Base-by-base conservation (phyloP, 2,113 vertebrate species). In the Tilapia sparmanii region DNA sequence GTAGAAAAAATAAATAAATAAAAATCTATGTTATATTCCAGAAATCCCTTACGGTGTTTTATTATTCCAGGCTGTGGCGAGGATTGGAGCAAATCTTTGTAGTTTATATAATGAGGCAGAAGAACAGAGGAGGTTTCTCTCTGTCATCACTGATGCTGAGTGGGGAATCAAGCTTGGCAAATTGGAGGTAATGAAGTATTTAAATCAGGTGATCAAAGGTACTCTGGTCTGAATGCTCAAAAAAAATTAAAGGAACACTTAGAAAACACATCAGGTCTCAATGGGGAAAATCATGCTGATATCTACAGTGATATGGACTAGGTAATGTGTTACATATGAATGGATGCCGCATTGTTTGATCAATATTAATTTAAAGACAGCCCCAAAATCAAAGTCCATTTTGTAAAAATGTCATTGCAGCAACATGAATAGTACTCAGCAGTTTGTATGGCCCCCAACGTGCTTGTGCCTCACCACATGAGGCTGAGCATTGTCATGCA, bases 141-240 rank as follows among this genome's bases (percentile, higher is more conserved):
- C 97, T 1, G 80, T 99, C 76, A 96, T 97, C 85, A 97, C 94
- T 12, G 98, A 99, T 83, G 97, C 98, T 22, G 97, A 96, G 85
- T 99, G 99, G 99, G 98, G 98, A 4, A 96, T 98, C 88, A 96
- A 96, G 59, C 97, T 99, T 3, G 86, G 96, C 10, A 97, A 97
- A 94, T 90, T 99, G 63, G 98, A 97, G 83, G 99, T 89, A 89
- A 83, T 59, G 6, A 9, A 15, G 57, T 10, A 26, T 42, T 81
- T 59, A 12, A 22, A 42, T 38, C n/a, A 31, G 2, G 31, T 50
- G 11, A 2, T 18, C 38, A 35, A 6, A 9, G 11, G 29, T 10
- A 13, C 35, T 33, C 16, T 80, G 33, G n/a, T 53, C 31, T 38
- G 15, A 52, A 61, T 68, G 7, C 63, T 68, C 19, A 12, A 66